phyloP scores from a whole-genome alignment of 2,797 vertebrate species.

The Cheirogaleus major region DNA sequence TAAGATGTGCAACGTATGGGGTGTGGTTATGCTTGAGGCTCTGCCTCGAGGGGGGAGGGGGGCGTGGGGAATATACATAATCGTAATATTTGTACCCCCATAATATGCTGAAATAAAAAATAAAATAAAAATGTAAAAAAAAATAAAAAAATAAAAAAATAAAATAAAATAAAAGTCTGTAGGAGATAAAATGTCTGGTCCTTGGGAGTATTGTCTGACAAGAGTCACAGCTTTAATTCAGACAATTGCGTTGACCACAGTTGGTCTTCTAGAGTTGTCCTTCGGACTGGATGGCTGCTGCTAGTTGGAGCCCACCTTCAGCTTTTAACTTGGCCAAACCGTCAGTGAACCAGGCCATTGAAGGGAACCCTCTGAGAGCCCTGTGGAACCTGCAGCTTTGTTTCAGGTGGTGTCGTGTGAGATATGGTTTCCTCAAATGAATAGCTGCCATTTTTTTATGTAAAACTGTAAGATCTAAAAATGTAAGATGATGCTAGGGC shows the following conservation, averaged over 20 bases:
- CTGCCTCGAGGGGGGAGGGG: too few relatives aligned
- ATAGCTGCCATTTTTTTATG: not conserved
- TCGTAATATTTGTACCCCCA: too few relatives aligned
- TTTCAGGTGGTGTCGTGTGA: not conserved
- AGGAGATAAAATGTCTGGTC: too few relatives aligned
- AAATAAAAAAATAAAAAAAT: too few relatives aligned
- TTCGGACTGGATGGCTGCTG: not conserved
- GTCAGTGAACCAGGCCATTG: not conserved
- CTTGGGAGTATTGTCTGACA: not conserved
- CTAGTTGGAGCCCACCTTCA: not conserved
- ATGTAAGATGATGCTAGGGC: not conserved
- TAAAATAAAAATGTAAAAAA: too few relatives aligned
- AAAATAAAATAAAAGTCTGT: not conserved
- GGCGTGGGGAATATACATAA: too few relatives aligned
- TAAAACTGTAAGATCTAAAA: not conserved
- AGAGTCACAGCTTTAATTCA: not conserved
- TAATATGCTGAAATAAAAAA: too few relatives aligned
- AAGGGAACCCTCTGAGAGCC: not conserved
- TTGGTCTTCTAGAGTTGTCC: not conserved
- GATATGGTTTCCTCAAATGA: not conserved
- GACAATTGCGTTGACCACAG: not conserved
- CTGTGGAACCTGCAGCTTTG: not conserved
- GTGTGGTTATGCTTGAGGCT: too few relatives aligned
- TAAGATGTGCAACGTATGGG: too few relatives aligned
- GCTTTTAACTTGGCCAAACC: not conserved